These are phyloP conservation scores for Notiomystis cincta DNA, from an alignment of 2,113 vertebrate genomes.

Conservation along the genomic window DNA sequence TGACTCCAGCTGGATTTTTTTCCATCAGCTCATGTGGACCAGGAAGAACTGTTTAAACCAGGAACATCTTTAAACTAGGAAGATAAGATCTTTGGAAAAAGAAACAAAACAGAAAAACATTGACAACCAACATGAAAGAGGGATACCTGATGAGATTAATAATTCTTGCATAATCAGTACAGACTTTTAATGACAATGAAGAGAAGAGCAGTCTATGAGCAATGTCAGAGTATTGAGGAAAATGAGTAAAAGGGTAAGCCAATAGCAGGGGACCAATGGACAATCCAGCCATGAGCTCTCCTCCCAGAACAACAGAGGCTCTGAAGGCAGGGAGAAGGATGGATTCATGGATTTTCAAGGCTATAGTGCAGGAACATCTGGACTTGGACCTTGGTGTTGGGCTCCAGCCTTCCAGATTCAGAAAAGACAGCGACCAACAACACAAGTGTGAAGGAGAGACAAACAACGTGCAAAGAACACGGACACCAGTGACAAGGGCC, in stretches of 20 bases:
- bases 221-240: neutral
- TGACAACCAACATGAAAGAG: neutral
- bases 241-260: neutral
- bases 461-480: rapidly evolving
- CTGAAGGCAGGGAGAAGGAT: neutral
- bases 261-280: rapidly evolving
- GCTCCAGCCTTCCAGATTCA: neutral
- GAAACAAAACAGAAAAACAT: neutral
- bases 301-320: neutral
- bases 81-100: neutral
- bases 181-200: neutral
- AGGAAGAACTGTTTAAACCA: neutral
- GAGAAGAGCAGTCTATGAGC: neutral
- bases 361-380: neutral
- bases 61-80: neutral
- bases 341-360: neutral
- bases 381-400: neutral
- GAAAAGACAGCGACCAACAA: neutral
- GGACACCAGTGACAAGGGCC: neutral
- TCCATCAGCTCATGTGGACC: neutral
- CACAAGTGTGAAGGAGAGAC: neutral
- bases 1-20: neutral
- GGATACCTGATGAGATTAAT: neutral
- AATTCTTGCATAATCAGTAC: neutral
- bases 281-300: neutral